Evolutionary conservation across 2,888 invertebrate genomes (phyloP).

Genomic region (Muscina levida): DNA sequence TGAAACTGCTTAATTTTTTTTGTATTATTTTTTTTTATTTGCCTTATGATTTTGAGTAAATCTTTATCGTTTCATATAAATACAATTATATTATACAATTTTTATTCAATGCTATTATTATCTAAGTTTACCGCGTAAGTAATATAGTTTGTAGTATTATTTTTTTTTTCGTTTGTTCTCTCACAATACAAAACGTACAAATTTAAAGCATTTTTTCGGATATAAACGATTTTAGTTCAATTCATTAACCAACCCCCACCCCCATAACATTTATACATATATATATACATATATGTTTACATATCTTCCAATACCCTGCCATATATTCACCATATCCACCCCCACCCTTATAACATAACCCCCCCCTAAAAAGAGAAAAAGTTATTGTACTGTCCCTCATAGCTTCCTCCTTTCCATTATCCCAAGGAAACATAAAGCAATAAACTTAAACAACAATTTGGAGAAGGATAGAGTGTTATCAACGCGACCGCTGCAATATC

Average conservation of each 20-base stretch:
- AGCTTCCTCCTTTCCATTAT: conserved; percentile 15
- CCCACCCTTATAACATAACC: neutral
- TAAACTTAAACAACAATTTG: conserved; percentile 61
- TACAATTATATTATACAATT: conserved; percentile 30
- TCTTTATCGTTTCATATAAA: neutral
- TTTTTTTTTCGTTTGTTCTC: conserved; percentile 19
- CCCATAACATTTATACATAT: neutral
- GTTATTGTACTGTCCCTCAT: neutral
- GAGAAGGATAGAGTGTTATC: conserved; percentile 78
- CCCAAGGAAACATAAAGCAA: neutral
- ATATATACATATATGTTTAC: too few relatives aligned
- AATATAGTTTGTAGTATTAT: conserved; percentile 18
- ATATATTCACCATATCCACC: neutral
- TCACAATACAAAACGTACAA: conserved; percentile 48
- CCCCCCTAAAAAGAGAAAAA: neutral
- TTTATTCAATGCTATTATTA: conserved; percentile 6
- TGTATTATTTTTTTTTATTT: conserved; percentile 25
- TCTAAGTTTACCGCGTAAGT: conserved; percentile 20
- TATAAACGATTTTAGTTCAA: conserved; percentile 59
- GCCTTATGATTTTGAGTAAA: conserved; percentile 18
- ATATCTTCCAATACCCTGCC: neutral
- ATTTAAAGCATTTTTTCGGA: conserved; percentile 54
- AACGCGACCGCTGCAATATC: conserved; percentile 56
- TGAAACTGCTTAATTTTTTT: conserved; percentile 27
- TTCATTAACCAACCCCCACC: conserved; percentile 40